A percentile compares a stretch with the other conserved stretches of the same genome.
These are phyloP conservation scores for Sisor rabdophorus DNA, from an alignment of 2,113 vertebrate genomes.

Conservation along the genomic window DNA sequence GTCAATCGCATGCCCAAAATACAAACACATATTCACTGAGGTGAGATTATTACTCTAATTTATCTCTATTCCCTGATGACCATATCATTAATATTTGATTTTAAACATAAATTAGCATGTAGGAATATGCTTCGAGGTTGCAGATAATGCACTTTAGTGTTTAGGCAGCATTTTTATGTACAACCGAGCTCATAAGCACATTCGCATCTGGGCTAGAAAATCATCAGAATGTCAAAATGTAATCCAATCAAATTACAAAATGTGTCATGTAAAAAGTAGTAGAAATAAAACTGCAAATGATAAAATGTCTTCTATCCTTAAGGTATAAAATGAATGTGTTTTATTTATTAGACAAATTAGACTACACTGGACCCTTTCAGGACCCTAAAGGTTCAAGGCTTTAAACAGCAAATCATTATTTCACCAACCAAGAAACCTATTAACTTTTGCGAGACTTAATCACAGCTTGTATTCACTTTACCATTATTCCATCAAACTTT, in stretches of 20 bases:
- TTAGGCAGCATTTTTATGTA: conserved; percentile 19
- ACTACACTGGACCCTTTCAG: background rate
- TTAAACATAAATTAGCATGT: conserved; percentile 33
- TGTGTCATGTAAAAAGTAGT: background rate
- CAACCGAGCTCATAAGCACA: conserved; percentile 18
- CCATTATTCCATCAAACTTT: background rate
- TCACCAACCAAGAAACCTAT: background rate
- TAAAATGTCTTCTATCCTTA: background rate
- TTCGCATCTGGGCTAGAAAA: background rate
- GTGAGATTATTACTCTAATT: conserved; percentile 36
- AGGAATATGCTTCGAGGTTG: conserved; percentile 20
- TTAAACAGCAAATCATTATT: conserved; percentile 37
- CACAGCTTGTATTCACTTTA: conserved; percentile 6
- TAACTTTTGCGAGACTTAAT: background rate
- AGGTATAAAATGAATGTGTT: background rate
- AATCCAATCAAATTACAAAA: conserved; percentile 24
- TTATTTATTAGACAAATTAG: conserved; percentile 26
- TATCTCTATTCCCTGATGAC: conserved; percentile 31
- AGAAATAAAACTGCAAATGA: background rate
- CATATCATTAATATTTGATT: conserved; percentile 51
- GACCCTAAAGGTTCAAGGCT: conserved; percentile 30
- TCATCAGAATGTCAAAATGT: conserved; percentile 18
- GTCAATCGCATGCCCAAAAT: conserved; percentile 9
- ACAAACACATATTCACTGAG: conserved; percentile 24
- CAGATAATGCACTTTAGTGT: conserved; percentile 25